Evolutionary conservation across 2,113 vertebrate genomes (phyloP).

Genomic region (Odocoileus hemionus): DNA sequence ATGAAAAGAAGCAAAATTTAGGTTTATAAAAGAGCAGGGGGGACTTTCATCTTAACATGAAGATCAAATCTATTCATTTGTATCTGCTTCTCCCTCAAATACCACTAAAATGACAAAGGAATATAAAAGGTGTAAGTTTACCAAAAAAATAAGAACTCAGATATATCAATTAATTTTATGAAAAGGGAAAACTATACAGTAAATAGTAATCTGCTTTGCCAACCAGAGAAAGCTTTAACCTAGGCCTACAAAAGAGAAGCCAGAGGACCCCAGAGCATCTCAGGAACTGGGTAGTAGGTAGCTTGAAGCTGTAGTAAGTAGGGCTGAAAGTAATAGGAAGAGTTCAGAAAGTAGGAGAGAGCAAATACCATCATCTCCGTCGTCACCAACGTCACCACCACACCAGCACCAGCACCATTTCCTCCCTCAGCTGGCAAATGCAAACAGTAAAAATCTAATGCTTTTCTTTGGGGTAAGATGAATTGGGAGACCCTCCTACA

Average conservation of each 20-base stretch:
- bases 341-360: background rate
- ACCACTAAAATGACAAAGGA: background rate
- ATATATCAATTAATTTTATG: background rate
- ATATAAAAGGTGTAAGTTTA: background rate
- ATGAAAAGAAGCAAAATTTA: background rate
- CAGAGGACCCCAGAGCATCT: background rate
- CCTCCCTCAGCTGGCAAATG: background rate
- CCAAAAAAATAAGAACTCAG: background rate
- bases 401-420: background rate
- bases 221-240: background rate
- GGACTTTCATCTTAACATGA: background rate
- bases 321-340: background rate
- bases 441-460: background rate
- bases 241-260: background rate
- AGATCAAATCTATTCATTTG: background rate
- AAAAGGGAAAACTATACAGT: background rate
- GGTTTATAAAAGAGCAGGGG: background rate
- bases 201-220: background rate
- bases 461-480: background rate
- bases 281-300: background rate
- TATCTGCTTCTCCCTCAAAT: background rate
- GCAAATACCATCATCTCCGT: background rate
- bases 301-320: background rate
- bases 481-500: background rate
- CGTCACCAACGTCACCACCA: fast-evolving